Conservation (phyloP, 2,113 vertebrate genomes). For the Xyrauchen texanus region DNA sequence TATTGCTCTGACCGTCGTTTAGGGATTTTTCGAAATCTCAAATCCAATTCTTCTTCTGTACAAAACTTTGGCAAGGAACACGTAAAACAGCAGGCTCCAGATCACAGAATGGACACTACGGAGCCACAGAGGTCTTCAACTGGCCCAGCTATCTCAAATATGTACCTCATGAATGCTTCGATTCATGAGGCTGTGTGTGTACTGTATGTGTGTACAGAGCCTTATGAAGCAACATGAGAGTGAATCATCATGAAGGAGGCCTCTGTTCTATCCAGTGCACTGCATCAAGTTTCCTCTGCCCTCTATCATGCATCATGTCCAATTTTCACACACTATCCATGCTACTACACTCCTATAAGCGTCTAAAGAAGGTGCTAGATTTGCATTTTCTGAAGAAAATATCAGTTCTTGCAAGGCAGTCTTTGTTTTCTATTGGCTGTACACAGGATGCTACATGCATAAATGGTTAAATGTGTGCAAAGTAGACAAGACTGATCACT, state of each 20-base stretch:
- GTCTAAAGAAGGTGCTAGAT: no score
- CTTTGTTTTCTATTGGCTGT: no score
- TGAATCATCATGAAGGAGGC: constrained; percentile 66
- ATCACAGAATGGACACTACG: constrained; percentile 6
- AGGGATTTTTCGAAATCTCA: no score
- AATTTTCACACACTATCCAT: background rate
- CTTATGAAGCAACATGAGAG: constrained; percentile 50
- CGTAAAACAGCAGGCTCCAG: background rate
- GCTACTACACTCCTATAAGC: background rate
- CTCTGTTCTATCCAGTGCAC: constrained; percentile 65
- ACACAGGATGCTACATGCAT: no score
- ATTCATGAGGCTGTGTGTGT: constrained; percentile 50
- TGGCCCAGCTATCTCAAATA: constrained; percentile 53
- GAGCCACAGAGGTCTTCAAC: constrained; percentile 26
- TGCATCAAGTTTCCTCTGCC: background rate
- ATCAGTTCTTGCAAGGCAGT: no score
- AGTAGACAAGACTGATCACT: no score
- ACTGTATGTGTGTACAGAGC: constrained; percentile 44
- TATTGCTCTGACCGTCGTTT: no score
- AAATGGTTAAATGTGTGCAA: no score
- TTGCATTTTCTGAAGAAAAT: no score
- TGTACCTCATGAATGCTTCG: constrained; percentile 48
- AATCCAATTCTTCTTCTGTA: no score
- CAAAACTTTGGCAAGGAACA: background rate
- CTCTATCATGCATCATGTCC: constrained; percentile 6